phyloP scores from a whole-genome alignment of 1,140 invertebrate species.

The Branchinecta lindahli region DNA sequence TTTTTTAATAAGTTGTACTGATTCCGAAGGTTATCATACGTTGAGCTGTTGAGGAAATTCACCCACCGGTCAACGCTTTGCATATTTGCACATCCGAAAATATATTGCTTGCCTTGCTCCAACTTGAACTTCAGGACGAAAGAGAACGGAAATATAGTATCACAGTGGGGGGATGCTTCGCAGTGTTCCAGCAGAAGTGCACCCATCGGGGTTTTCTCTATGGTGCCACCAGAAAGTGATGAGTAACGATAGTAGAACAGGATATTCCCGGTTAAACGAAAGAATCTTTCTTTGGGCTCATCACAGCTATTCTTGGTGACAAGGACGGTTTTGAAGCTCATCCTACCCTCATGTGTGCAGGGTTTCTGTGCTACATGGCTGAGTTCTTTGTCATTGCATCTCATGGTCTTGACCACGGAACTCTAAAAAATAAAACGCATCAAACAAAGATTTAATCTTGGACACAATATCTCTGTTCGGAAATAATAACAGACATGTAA shows the following conservation, averaged over 20 bases:
- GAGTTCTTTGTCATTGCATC: neutral
- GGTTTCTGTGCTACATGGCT: neutral
- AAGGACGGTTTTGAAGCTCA: neutral
- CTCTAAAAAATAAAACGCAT: too few relatives aligned
- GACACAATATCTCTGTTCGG: too few relatives aligned
- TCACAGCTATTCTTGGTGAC: neutral
- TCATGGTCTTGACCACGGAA: neutral
- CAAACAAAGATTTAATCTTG: too few relatives aligned
- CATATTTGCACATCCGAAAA: neutral
- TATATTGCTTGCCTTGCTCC: neutral
- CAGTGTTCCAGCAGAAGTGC: neutral
- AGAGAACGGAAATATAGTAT: neutral
- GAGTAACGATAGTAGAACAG: neutral
- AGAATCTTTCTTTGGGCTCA: neutral
- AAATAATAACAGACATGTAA: too few relatives aligned
- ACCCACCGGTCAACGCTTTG: neutral
- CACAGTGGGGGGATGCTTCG: neutral
- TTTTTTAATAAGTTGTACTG: neutral
- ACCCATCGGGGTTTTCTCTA: neutral
- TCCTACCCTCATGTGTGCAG: neutral
- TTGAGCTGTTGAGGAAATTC: neutral
- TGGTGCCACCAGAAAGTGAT: neutral
- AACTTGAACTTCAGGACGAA: neutral
- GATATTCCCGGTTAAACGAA: neutral
- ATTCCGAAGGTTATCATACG: neutral